Percentiles rank a stretch among this genome's conserved stretches.
phyloP scores from a whole-genome alignment of 37 sponge, comb jelly and placozoan genomes.

The Haliclona indistincta region DNA sequence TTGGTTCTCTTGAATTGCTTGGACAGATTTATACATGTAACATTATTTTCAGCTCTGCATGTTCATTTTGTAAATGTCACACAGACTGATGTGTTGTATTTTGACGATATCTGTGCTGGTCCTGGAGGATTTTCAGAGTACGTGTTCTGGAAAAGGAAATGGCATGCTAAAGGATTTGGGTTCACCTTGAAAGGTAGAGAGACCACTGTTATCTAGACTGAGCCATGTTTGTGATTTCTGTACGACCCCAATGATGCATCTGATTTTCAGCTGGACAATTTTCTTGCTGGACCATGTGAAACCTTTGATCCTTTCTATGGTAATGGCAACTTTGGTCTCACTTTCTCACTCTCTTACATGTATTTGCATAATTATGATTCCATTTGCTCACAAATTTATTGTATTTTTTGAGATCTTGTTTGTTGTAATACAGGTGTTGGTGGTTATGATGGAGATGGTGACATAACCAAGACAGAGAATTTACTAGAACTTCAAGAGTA shows the following conservation, averaged over 20 bases:
- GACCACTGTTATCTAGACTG: neutral
- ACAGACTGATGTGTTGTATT: slow-evolving; percentile 80
- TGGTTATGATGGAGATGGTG: slow-evolving; percentile 85
- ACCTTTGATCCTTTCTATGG: slow-evolving; percentile 98
- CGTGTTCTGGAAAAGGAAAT: slow-evolving; percentile 83
- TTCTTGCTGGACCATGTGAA: slow-evolving; percentile 85
- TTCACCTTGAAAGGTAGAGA: slow-evolving; percentile 84
- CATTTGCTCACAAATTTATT: neutral
- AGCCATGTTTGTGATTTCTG: too few species aligned
- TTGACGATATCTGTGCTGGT: slow-evolving; percentile 98
- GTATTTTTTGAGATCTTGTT: too few species aligned
- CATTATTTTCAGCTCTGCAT: too few species aligned
- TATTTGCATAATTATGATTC: neutral
- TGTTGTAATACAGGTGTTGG: too few species aligned
- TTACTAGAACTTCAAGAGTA: slow-evolving; percentile 75
- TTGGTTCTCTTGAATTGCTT: too few species aligned
- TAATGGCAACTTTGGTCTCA: too few species aligned
- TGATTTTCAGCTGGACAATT: slow-evolving; percentile 94
- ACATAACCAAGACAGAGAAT: slow-evolving; percentile 88
- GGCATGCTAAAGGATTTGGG: slow-evolving; percentile 98
- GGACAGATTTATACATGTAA: too few species aligned
- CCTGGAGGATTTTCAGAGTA: slow-evolving; percentile 99
- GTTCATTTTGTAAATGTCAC: too few species aligned
- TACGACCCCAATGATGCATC: slow-evolving; percentile 66
- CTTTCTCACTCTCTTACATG: slow-evolving; percentile 26